Evolutionary conservation across 2,797 vertebrate species (phyloP).

Genomic region (Pelodytes ibericus): DNA sequence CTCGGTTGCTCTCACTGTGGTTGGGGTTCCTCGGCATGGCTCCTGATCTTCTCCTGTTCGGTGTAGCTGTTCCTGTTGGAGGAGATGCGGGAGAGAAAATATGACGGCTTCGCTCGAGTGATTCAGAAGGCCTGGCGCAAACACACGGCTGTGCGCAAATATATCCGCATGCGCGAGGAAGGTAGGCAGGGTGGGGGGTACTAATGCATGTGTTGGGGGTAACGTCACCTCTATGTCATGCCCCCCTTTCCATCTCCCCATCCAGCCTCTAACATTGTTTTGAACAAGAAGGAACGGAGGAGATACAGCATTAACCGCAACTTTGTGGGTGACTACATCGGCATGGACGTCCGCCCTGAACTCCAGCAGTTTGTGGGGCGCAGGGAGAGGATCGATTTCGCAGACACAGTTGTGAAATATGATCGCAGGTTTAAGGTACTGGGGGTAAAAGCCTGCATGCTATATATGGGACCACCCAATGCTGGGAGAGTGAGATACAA

Average conservation of each 20-base stretch:
- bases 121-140: constrained; percentile 87
- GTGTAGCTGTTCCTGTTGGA: constrained; percentile 81
- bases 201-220: too few species aligned
- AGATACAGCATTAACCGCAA: constrained; percentile 85
- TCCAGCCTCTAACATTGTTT: constrained; percentile 78
- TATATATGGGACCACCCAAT: too few species aligned
- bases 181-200: constrained; percentile 63
- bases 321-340: constrained; percentile 84
- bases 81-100: constrained; percentile 86
- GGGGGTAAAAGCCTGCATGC: too few species aligned
- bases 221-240: too few species aligned
- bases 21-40: too few species aligned
- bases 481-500: too few species aligned
- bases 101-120: constrained; percentile 78
- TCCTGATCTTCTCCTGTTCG: too few species aligned
- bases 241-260: not conserved
- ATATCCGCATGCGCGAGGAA: constrained; percentile 84
- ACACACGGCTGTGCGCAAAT: constrained; percentile 80
- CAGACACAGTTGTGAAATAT: constrained; percentile 76
- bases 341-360: constrained; percentile 78
- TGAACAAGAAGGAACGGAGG: constrained; percentile 82
- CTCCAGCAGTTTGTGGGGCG: constrained; percentile 79
- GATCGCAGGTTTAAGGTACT: constrained; percentile 23
- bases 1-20: too few species aligned
- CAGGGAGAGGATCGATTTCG: constrained; percentile 81